phyloP scores from a whole-genome alignment of 2,888 invertebrate genomes.

The Diploptera punctata region DNA sequence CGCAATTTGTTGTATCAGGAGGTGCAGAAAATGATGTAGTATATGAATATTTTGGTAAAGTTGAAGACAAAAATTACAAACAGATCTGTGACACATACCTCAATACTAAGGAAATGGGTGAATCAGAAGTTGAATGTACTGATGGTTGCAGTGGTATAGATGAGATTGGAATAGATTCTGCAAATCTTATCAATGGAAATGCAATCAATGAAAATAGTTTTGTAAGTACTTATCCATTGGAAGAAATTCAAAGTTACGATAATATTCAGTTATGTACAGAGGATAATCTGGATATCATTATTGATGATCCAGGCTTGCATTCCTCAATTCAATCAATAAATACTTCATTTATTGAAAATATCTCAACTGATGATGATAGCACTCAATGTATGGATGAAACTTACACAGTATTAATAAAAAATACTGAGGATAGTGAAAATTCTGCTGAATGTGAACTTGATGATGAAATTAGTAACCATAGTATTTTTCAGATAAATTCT shows the following conservation, averaged over 20 bases:
- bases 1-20: not conserved
- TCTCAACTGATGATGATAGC: not conserved
- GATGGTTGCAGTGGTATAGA: not conserved
- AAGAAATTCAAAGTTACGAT: not conserved
- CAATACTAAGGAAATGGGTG: not conserved
- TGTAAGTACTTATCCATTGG: not conserved
- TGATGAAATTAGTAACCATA: no score
- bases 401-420: no score
- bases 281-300: not conserved
- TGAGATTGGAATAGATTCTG: conserved; percentile 10
- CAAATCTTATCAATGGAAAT: conserved; percentile 9
- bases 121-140: not conserved
- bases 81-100: not conserved
- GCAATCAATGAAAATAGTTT: not conserved
- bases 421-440: no score
- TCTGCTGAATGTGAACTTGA: no score
- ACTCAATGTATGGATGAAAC: no score
- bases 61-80: not conserved
- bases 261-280: not conserved
- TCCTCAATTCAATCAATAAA: not conserved
- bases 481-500: not conserved
- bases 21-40: not conserved
- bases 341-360: conserved; percentile 1
- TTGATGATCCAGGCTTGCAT: not conserved
- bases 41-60: conserved; percentile 12